A percentile compares a stretch with the other conserved stretches of the same genome.
Conservation (phyloP, 2,113 vertebrate genomes). For the Poecile atricapillus region DNA sequence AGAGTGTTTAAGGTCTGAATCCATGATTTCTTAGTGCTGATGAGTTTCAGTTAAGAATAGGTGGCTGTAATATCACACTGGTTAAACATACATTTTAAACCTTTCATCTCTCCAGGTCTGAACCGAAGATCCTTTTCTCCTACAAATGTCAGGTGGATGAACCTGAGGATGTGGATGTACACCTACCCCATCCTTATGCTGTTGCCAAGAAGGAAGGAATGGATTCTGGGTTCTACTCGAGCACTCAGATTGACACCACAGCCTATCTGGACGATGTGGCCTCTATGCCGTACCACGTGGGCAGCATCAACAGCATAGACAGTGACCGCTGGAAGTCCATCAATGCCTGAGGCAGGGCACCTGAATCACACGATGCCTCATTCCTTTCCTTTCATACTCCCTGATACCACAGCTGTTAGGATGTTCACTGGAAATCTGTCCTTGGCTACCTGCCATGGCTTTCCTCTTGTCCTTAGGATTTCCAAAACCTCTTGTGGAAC, state of each 20-base stretch:
- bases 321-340: slow-evolving; percentile 92
- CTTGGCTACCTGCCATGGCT: neutral
- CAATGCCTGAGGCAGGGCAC: slow-evolving; percentile 73
- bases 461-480: slow-evolving; percentile 9
- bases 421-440: neutral
- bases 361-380: neutral
- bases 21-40: neutral
- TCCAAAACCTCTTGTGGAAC: neutral
- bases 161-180: slow-evolving; percentile 89
- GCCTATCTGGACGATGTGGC: slow-evolving; percentile 90
- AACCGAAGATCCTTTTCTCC: slow-evolving; percentile 98
- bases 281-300: slow-evolving; percentile 85
- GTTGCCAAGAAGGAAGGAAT: slow-evolving; percentile 83
- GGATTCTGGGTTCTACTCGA: slow-evolving; percentile 86
- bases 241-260: slow-evolving; percentile 90
- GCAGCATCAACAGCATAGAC: slow-evolving; percentile 90
- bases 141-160: slow-evolving; percentile 98
- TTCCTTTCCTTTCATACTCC: neutral
- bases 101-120: slow-evolving; percentile 75
- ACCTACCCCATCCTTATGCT: slow-evolving; percentile 87
- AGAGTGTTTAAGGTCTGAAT: neutral
- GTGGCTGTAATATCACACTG: neutral
- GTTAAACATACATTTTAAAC: neutral
- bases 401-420: neutral
- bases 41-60: neutral